phyloP scores from a whole-genome alignment of 1,140 invertebrate genomes.

The Drosophila lacteicornis region DNA sequence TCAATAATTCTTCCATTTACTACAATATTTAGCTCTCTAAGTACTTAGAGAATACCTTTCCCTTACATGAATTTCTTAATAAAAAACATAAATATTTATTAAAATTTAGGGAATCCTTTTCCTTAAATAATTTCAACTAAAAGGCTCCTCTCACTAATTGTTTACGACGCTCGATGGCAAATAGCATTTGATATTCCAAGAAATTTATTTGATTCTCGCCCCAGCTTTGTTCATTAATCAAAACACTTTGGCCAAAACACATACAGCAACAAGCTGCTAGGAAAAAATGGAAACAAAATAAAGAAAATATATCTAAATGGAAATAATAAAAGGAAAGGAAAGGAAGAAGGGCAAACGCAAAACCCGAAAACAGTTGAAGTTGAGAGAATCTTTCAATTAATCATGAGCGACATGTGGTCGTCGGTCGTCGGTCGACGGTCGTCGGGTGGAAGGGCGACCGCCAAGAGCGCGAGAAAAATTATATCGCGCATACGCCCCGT shows the following conservation, averaged over 20 bases:
- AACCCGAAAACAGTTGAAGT: constrained; percentile 65
- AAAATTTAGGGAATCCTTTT: too few species aligned
- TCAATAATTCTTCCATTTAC: too few species aligned
- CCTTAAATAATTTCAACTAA: neutral
- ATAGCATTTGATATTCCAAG: constrained; percentile 11
- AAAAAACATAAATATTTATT: too few species aligned
- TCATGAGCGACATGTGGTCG: constrained; percentile 80
- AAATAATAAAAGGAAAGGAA: constrained; percentile 12
- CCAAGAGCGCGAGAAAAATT: constrained; percentile 76
- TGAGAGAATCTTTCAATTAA: constrained; percentile 78
- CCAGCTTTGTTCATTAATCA: constrained; percentile 48
- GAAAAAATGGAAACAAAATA: neutral
- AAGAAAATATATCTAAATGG: neutral
- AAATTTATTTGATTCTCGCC: constrained; percentile 47
- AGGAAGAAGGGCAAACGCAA: constrained; percentile 19
- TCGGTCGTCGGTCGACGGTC: constrained; percentile 28
- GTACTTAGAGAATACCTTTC: too few species aligned
- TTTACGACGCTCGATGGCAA: constrained; percentile 6
- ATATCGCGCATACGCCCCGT: constrained; percentile 71
- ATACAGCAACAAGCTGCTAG: constrained; percentile 15
- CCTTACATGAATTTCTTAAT: too few species aligned
- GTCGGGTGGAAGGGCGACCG: constrained; percentile 27
- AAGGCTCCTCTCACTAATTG: constrained; percentile 8
- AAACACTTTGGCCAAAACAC: constrained; percentile 34
- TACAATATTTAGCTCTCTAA: too few species aligned